Conservation (phyloP, 2,113 vertebrate species). For the Centropus unirufus region DNA sequence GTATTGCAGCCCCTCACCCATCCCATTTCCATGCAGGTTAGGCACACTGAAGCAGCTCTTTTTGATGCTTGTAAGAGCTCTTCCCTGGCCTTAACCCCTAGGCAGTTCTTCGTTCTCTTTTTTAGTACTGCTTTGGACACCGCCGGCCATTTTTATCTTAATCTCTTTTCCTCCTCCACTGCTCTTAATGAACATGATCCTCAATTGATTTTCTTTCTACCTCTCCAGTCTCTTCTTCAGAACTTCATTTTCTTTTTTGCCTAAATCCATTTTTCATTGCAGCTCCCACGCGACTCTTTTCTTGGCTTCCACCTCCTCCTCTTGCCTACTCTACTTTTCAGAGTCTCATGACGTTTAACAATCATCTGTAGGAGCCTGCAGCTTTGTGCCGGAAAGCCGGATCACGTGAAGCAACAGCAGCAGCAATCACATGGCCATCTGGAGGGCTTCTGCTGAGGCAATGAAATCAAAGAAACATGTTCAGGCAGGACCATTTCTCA, state of each 20-base stretch:
- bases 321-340: slow-evolving; percentile 63
- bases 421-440: slow-evolving; percentile 42
- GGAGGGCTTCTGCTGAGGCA: slow-evolving; percentile 18
- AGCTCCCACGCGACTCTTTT: slow-evolving; percentile 57
- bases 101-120: neutral
- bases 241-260: neutral
- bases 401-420: slow-evolving; percentile 43
- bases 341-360: slow-evolving; percentile 51
- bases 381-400: slow-evolving; percentile 29
- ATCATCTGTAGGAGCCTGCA: slow-evolving; percentile 13
- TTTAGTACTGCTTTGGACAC: neutral
- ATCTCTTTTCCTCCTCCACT: slow-evolving; percentile 27
- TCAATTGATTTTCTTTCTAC: slow-evolving; percentile 30
- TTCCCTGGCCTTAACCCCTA: neutral
- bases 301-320: slow-evolving; percentile 43
- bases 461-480: slow-evolving; percentile 34
- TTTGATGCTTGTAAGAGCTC: neutral
- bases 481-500: slow-evolving; percentile 23
- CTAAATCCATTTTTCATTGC: slow-evolving; percentile 26
- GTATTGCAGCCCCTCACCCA: neutral
- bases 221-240: neutral
- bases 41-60: neutral
- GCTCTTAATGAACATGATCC: neutral
- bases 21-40: neutral
- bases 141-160: slow-evolving; percentile 20